A percentile compares a stretch with the other conserved stretches of the same genome.
These are phyloP conservation scores for Cheilosia scutellata DNA, from an alignment of 2,888 invertebrate species.

Conservation along the genomic window DNA sequence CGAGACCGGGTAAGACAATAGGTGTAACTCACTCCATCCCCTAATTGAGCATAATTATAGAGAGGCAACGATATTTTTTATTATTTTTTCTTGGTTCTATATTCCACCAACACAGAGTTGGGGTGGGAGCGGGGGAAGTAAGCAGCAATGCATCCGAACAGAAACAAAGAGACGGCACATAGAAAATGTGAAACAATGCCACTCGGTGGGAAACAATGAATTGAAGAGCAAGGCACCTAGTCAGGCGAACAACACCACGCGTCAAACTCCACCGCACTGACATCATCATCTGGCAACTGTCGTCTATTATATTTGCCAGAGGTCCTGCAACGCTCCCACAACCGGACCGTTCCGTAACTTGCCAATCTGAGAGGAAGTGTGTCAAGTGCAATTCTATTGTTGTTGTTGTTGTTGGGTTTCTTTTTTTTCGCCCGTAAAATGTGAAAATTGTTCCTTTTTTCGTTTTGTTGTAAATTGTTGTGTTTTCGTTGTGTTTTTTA, in stretches of 20 bases:
- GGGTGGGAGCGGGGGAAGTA: not conserved
- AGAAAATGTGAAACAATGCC: constrained; percentile 64
- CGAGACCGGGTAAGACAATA: constrained; percentile 67
- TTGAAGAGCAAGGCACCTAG: constrained; percentile 60
- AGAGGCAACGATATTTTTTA: constrained; percentile 39
- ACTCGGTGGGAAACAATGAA: constrained; percentile 53
- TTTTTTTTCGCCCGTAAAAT: constrained; percentile 30
- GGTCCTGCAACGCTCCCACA: constrained; percentile 29
- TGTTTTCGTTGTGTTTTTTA: constrained; percentile 32
- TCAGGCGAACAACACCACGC: constrained; percentile 12
- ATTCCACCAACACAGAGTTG: constrained; percentile 4
- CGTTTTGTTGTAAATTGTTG: constrained; percentile 32
- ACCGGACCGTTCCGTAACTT: constrained; percentile 19
- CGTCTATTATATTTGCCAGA: constrained; percentile 26
- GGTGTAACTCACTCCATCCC: constrained; percentile 75
- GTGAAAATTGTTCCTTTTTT: constrained; percentile 49
- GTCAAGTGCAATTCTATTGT: constrained; percentile 72
- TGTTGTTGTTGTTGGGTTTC: constrained; percentile 28
- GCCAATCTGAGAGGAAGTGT: constrained; percentile 70
- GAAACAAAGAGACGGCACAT: constrained; percentile 64
- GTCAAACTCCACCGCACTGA: constrained; percentile 9
- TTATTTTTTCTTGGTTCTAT: constrained; percentile 24
- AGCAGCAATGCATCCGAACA: constrained; percentile 17
- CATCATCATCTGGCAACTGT: constrained; percentile 5
- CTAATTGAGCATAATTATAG: constrained; percentile 74